Base-by-base conservation (phyloP, 2,113 vertebrate species). In the Tragelaphus strepsiceros region DNA sequence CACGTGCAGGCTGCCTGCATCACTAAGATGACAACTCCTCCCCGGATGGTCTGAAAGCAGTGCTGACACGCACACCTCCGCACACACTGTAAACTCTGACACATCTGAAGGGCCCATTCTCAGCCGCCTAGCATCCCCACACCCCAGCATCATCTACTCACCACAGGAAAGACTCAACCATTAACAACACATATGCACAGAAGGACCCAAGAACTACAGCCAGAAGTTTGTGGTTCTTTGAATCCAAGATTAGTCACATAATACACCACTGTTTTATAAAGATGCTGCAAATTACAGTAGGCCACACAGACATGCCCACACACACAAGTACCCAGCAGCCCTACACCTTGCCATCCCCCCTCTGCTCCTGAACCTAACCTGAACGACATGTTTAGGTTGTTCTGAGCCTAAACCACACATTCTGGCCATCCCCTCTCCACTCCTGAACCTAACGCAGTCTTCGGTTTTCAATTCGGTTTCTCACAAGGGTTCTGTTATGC, bases 1-100 rank as follows among this genome's bases (percentile, higher is more conserved):
- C 6, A 3, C 1, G 4, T 2, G 22, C 12, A 15, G 39, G n/a
- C 30, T 7, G 43, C 46, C 59, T 7, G 3, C 5, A 1, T 7
- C 11, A 6, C 62, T 19, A n/a, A 1, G 62, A 15, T 26, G 56
- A 39, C 46, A 43, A 1, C 13, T 28, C 56, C 14, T 3, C 71
- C 59, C 80, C 22, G 26, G 5, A 43, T 1, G n/a, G 24, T 4
- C 80, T 13, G 11, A 35, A 30, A 21, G 53, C n/a, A 64, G 81
- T 10, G 58, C 21, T 14, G 54, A 24, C 62, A 51, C 54, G 15
- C 46, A 77, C 17, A 10, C 30, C 9, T 17, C 28, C 21, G 19
- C 67, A 43, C 53, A 61, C 32, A n/a, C 26, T 1, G 4, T 9
- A 39, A 24, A n/a, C 61, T 51, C 90, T 15, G 71, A 30, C 56